Base-by-base conservation (phyloP, 1,140 invertebrate genomes). In the Papilio glaucus region DNA sequence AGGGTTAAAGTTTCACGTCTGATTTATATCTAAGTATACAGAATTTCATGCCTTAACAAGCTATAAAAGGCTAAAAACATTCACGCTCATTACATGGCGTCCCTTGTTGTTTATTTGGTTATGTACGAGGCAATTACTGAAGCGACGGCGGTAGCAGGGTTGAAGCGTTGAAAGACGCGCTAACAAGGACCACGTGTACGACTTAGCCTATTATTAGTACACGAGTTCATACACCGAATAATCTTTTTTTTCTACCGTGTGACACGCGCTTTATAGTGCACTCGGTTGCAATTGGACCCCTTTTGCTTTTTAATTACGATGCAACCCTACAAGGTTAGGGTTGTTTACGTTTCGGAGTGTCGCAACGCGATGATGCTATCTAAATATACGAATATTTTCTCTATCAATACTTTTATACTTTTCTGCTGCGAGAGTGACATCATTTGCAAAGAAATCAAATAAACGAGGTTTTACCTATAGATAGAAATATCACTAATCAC, bases 121-220 rank as follows among this genome's bases (percentile, higher is more conserved):
- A 78, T 79, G 79, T 77, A 72, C 70, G 62, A 45, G 61, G 72
- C 79, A 83, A 79, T 83, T 80, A 82, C 69, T 10, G 61, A 67
- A 72, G 39, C 73, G 70, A 15, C 67, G 62, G 39, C 49, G 49
- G 9, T 57, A 15, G 49, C 49, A 57, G 49, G 49, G 49, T 57
- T 57, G 24, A 57, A 18, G 49, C 7, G 49, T 57, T 57, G 49
- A 57, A 57, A 57, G 49, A 57, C 49, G 49, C 49, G 49, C 49
- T 57, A 57, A 57, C 49, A 57, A 57, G 49, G 21, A 57, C 49
- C 49, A 57, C 49, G 49, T 57, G 49, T 57, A 21, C 49, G 21
- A 57, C 21, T 57, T 26, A n/a, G 49, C 49, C 49, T 57, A 57
- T 57, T 57, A 57, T 57, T 57, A 57, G 49, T 57, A 9, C 21